Conservation (phyloP, 2,888 invertebrate species). For the Julus scandinavius region DNA sequence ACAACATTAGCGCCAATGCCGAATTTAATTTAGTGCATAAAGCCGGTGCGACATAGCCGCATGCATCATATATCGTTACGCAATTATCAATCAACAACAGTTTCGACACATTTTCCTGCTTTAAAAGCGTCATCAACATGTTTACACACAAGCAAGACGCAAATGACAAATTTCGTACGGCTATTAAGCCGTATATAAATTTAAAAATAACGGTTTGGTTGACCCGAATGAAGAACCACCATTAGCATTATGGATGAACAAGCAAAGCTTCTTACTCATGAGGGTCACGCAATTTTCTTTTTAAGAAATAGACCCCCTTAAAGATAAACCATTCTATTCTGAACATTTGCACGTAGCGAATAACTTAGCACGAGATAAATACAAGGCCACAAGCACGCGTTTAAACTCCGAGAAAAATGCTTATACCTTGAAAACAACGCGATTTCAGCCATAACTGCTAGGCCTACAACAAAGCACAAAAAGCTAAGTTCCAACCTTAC, state of each 20-base stretch:
- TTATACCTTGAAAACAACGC: neutral
- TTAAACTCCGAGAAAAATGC: neutral
- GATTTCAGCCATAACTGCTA: neutral
- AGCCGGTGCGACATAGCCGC: neutral
- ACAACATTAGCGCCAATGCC: neutral
- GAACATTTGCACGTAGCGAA: neutral
- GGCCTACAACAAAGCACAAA: constrained; percentile 25
- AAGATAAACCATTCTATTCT: neutral
- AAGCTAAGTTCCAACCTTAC: constrained; percentile 45
- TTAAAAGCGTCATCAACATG: neutral
- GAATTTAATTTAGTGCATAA: neutral
- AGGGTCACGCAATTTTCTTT: neutral
- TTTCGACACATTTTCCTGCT: neutral
- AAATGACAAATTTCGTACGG: neutral
- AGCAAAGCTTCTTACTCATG: neutral
- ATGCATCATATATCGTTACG: neutral
- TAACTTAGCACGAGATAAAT: neutral
- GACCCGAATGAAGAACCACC: neutral
- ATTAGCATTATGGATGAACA: neutral
- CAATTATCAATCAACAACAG: neutral
- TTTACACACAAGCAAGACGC: neutral
- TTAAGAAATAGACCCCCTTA: neutral
- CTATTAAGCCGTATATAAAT: neutral
- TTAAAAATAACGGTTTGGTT: neutral
- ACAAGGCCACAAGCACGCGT: neutral